phyloP scores from a whole-genome alignment of 2,888 invertebrate genomes.

The Theodoxus fluviatilis region DNA sequence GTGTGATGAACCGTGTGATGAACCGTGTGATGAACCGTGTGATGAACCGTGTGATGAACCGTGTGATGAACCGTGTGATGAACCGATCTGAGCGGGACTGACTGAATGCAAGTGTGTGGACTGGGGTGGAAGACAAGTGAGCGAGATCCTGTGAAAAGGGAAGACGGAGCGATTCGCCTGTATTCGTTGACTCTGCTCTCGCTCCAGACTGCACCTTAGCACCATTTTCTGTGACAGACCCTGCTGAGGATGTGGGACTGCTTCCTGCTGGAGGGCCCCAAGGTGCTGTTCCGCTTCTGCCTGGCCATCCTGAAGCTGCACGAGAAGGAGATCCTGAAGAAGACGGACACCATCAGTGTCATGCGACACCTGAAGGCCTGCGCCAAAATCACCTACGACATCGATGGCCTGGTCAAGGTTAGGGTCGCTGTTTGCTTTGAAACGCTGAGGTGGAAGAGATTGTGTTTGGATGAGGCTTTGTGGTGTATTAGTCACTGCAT shows the following conservation, averaged over 20 bases:
- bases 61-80: no score
- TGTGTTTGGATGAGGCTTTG: neutral
- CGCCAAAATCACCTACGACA: slow-evolving; percentile 67
- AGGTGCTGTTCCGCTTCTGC: slow-evolving; percentile 70
- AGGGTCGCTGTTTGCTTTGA: slow-evolving; percentile 6
- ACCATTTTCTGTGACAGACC: slow-evolving; percentile 63
- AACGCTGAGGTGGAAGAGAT: no score
- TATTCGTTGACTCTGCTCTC: neutral
- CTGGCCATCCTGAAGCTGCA: slow-evolving; percentile 68
- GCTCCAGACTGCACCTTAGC: no score
- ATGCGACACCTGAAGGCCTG: slow-evolving; percentile 68
- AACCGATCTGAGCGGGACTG: no score
- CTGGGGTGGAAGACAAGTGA: neutral
- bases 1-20: no score
- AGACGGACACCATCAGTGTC: slow-evolving; percentile 68
- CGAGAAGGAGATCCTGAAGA: slow-evolving; percentile 67
- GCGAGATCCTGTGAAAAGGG: neutral
- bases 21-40: no score
- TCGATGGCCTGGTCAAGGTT: slow-evolving; percentile 67
- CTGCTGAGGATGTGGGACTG: slow-evolving; percentile 70
- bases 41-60: no score
- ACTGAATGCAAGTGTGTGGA: no score
- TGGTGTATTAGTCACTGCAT: neutral
- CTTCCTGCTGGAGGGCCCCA: slow-evolving; percentile 69
- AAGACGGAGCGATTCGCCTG: neutral